Base-by-base conservation (phyloP, 2,797 vertebrate genomes). In the Sebastes steindachneri region DNA sequence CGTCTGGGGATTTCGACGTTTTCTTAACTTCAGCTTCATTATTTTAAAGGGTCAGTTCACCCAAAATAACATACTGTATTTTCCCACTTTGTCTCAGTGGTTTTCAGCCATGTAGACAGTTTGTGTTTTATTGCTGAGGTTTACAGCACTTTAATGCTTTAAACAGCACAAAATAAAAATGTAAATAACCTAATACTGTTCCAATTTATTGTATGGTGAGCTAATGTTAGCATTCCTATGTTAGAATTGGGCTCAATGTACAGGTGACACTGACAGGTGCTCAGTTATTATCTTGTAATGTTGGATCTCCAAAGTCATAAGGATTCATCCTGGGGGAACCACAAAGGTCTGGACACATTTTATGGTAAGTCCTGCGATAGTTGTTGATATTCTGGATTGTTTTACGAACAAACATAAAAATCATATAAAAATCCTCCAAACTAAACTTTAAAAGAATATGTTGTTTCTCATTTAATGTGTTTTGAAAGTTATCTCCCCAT, bases 341-440 rank as follows among this genome's bases (percentile, higher is more conserved):
- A 48, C 15, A 3, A 48, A 48, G 41, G 41, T 48, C 5, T 45
- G 41, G 41, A 17, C 41, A 45, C 15, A 45, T 45, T 17, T 45
- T 45, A 45, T 45, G 6, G 41, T 0, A 17, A 45, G 0, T 15
- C 15, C 0, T 17, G 5, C 15, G 3, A 45, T 45, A 45, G 41
- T 45, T 45, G 41, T 17, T 15, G 5, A 45, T 45, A 45, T 45
- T 45, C 0, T 17, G 41, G 1, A 45, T 45, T 45, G 41, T 45
- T 45, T 45, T 45, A 45, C 3, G 0, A 45, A 45, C 41, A 45
- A 45, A 17, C 12, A 37, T 37, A 37, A 37, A 37, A 37, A 37
- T 15, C 15, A 15, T 3, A 45, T 15, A 17, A 45, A 45, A 45
- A 45, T 45, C 41, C 41, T 45, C 41, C 14, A 17, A 45, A 48